These are phyloP conservation scores for Sorex maritimensis DNA, from an alignment of 2,797 vertebrate species.

Conservation along the genomic window DNA sequence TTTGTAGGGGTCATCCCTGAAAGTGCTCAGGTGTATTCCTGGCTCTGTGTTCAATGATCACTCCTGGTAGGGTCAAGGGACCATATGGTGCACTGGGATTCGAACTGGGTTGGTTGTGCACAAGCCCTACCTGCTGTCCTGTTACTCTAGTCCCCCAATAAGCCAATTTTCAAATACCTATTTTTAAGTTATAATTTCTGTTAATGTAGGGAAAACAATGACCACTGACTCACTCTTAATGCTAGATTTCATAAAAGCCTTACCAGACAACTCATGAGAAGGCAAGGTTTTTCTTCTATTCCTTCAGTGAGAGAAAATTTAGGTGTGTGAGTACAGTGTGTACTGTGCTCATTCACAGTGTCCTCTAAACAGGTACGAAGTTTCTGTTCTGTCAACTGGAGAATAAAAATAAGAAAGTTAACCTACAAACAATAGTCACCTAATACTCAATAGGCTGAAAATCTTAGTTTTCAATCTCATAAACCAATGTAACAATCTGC, in stretches of 20 bases:
- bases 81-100: no score
- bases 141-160: neutral
- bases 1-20: no score
- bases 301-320: constrained; percentile 93
- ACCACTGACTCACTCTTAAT: neutral
- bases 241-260: neutral
- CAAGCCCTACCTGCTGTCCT: no score
- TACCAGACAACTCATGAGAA: constrained; percentile 96
- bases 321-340: constrained; percentile 92
- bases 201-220: neutral
- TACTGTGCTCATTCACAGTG: constrained; percentile 92
- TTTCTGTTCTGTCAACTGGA: constrained; percentile 90
- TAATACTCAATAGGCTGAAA: neutral
- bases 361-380: constrained; percentile 92
- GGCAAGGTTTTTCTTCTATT: constrained; percentile 90
- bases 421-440: neutral
- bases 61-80: no score
- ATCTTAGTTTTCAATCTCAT: neutral
- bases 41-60: no score
- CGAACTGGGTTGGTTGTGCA: no score
- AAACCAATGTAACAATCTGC: neutral
- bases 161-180: neutral
- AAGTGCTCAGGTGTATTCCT: no score
- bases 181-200: constrained; percentile 39
- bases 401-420: constrained; percentile 50